phyloP scores from a whole-genome alignment of 2,113 vertebrate species.

The Percopsis transmontana region DNA sequence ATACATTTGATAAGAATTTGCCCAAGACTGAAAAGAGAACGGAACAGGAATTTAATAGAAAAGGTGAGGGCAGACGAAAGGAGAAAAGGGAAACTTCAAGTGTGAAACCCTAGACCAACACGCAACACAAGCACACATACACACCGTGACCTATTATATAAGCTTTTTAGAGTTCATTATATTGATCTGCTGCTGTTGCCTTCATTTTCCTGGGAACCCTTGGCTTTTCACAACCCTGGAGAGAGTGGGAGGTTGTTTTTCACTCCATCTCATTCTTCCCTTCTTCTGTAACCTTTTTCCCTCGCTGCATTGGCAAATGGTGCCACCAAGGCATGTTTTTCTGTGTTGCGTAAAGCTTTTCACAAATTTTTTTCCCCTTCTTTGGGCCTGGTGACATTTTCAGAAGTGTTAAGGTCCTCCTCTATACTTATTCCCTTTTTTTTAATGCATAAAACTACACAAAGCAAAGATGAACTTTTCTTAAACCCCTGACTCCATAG shows the following conservation, averaged over 20 bases:
- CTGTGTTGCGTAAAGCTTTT: constrained; percentile 25
- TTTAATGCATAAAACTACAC: constrained; percentile 53
- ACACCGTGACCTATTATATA: constrained; percentile 33
- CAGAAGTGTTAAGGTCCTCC: constrained; percentile 51
- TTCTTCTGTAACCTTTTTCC: neutral
- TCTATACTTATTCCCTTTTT: constrained; percentile 17
- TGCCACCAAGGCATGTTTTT: constrained; percentile 38
- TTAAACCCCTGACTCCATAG: too few species aligned
- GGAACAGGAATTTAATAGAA: constrained; percentile 37
- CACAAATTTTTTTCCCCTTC: constrained; percentile 33
- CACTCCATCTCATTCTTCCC: constrained; percentile 29
- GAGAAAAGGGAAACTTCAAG: constrained; percentile 27
- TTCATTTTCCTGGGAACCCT: constrained; percentile 21
- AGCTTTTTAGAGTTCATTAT: constrained; percentile 32
- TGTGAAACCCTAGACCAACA: constrained; percentile 10
- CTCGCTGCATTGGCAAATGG: constrained; percentile 3
- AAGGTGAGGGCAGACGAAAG: constrained; percentile 30
- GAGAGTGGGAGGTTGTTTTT: constrained; percentile 32
- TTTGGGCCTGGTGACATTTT: constrained; percentile 70
- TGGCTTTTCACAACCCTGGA: constrained; percentile 47
- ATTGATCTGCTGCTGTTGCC: constrained; percentile 45
- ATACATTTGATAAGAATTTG: constrained; percentile 3
- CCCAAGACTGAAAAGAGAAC: constrained; percentile 21
- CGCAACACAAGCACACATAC: neutral
- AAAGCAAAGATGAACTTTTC: neutral